phyloP scores from a whole-genome alignment of 2,113 vertebrate genomes.

The Chionodraco myersi region DNA sequence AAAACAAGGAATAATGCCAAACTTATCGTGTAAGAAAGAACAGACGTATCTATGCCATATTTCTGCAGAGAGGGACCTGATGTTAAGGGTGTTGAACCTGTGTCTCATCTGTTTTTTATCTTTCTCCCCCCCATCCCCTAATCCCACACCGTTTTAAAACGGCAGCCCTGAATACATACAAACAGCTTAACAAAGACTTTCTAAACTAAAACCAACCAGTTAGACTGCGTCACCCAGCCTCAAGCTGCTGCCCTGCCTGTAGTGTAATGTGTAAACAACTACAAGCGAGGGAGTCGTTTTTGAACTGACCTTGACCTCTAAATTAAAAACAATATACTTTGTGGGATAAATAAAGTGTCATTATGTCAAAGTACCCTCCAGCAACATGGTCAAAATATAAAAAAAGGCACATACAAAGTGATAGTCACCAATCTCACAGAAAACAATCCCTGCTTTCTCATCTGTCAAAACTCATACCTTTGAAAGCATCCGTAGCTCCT shows the following conservation, averaged over 20 bases:
- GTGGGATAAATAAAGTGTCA: not conserved
- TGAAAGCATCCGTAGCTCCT: constrained; percentile 95
- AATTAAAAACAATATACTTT: not conserved
- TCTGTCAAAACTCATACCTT: constrained; percentile 83
- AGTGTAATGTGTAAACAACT: not conserved
- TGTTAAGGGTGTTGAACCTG: too few relatives aligned
- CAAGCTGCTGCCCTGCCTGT: not conserved
- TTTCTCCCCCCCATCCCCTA: too few relatives aligned
- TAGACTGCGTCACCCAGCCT: not conserved
- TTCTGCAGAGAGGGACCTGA: too few relatives aligned
- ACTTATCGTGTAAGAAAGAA: too few relatives aligned
- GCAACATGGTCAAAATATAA: not conserved
- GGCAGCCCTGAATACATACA: not conserved
- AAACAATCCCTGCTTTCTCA: not conserved
- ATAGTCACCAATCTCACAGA: not conserved
- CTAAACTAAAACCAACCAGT: not conserved
- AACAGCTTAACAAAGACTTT: not conserved
- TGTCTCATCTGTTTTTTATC: not conserved
- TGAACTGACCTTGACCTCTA: not conserved
- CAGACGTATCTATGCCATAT: too few relatives aligned
- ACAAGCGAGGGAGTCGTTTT: not conserved
- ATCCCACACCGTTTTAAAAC: too few relatives aligned
- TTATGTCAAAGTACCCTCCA: not conserved
- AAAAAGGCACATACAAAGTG: not conserved
- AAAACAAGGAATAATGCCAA: too few relatives aligned